Evolutionary conservation across 1,140 invertebrate species (phyloP), one percentile per base, ranked within the genome.

Genomic region (Meloidogyne exigua): DNA sequence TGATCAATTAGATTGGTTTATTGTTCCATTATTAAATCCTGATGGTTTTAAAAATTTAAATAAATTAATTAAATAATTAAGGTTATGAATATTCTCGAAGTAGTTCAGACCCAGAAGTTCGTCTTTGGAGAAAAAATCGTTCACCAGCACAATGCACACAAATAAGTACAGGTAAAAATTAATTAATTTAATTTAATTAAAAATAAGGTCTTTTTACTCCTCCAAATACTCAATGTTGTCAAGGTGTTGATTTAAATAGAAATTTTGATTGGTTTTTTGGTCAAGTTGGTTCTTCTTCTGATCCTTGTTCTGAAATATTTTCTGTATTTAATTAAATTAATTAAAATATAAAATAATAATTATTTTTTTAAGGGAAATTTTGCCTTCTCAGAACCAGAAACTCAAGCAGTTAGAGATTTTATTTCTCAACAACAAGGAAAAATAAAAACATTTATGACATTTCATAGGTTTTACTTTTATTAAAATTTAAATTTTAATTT

Each of bases 261-360:
- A 86, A 86, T 44, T 85, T 86, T 68, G 84, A 87, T 71, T 86
- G 87, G 63, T 85, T 87, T 70, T 86, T 84, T 68, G 79, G 82
- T 84, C 26, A 87, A 72, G 80, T 72, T 62, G 85, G 85, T 23
- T 79, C 85, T 2, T 84, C 82, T 42, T 81, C 85, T 72, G 85
- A 87, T 72, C 86, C 86, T 12, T 87, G 85, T 68, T 85, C 83
- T 0, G 85, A 87, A 75, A 88, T 87, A 39, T 39, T 39, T 39
- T 39, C 36, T 39, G 36, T 84, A 84, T n/a, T n/a, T n/a, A n/a
- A n/a, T n/a, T n/a, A n/a, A n/a, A n/a, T n/a, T n/a, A 44, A 82
- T 85, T 21, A 82, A 84, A 65, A 39, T 84, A 18, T 32, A 44
- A 82, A 85, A n/a, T 80, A 84, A 65, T 36, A 28, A 23, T 76